Evolutionary conservation across 2,888 invertebrate species (phyloP).

Genomic region (Euproctis similis): DNA sequence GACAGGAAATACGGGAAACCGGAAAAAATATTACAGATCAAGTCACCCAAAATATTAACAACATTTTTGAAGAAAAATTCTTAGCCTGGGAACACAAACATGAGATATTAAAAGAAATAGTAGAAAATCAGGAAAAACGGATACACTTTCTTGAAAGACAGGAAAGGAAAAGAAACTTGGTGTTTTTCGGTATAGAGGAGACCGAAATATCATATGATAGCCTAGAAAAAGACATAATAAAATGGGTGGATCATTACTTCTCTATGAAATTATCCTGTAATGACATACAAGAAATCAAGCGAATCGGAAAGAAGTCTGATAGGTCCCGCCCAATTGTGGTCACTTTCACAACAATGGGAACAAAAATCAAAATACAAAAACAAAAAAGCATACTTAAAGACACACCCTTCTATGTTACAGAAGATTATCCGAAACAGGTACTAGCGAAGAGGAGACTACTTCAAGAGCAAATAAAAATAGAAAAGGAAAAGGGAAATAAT

Average conservation of each 20-base stretch:
- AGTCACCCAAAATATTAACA: too few relatives aligned
- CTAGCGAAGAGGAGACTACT: neutral
- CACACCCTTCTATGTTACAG: neutral
- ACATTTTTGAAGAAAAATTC: neutral
- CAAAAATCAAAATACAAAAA: neutral
- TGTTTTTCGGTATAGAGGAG: too few relatives aligned
- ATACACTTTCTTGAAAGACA: too few relatives aligned
- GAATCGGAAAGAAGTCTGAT: slow-evolving; percentile 6
- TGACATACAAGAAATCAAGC: slow-evolving; percentile 3
- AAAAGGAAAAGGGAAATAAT: too few relatives aligned
- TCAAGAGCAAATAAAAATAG: neutral
- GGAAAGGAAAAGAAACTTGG: too few relatives aligned
- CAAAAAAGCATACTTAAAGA: neutral
- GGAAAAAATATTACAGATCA: slow-evolving; percentile 1
- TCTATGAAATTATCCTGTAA: neutral
- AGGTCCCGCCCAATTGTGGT: neutral
- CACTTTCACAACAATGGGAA: neutral
- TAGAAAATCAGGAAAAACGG: slow-evolving; percentile 1
- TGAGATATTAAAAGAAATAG: neutral
- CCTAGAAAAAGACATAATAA: neutral
- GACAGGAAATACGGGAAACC: neutral
- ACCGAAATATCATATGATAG: neutral
- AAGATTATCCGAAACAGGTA: neutral
- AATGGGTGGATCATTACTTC: neutral
- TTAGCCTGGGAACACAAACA: neutral